Evolutionary conservation across 1,140 invertebrate species (phyloP).

Genomic region (Lordiphosa mommai): DNA sequence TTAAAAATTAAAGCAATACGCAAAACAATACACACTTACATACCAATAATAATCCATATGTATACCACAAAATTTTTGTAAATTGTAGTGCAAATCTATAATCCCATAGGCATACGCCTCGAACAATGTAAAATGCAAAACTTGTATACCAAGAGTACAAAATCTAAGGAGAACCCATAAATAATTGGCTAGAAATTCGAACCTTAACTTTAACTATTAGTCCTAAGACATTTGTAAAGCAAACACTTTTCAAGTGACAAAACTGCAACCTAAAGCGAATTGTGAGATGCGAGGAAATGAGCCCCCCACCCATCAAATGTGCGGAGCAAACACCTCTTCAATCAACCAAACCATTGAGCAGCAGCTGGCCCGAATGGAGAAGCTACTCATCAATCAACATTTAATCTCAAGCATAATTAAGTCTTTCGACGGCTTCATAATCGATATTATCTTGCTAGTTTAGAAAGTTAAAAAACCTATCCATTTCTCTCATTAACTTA

Average conservation of each 20-base stretch:
- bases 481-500: slow-evolving; percentile 43
- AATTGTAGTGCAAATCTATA: slow-evolving; percentile 1
- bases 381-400: slow-evolving; percentile 65
- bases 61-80: slow-evolving; percentile 40
- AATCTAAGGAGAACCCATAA: slow-evolving; percentile 31
- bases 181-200: slow-evolving; percentile 41
- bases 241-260: slow-evolving; percentile 70
- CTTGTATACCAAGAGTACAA: slow-evolving; percentile 70
- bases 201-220: slow-evolving; percentile 14
- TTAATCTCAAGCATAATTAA: slow-evolving; percentile 11
- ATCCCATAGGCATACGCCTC: slow-evolving; percentile 44
- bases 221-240: slow-evolving; percentile 55
- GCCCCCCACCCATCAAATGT: background rate
- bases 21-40: slow-evolving; percentile 42
- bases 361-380: slow-evolving; percentile 17
- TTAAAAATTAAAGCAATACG: slow-evolving; percentile 51
- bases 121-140: slow-evolving; percentile 73
- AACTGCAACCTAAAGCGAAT: slow-evolving; percentile 25
- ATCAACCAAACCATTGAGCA: slow-evolving; percentile 40
- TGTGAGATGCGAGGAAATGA: slow-evolving; percentile 50
- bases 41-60: background rate
- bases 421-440: slow-evolving; percentile 6
- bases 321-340: slow-evolving; percentile 27
- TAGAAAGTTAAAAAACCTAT: slow-evolving; percentile 29
- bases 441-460: slow-evolving; percentile 21